Conservation (phyloP, 92 coral and sea anemone species). For the Epizoanthus scotinus region DNA sequence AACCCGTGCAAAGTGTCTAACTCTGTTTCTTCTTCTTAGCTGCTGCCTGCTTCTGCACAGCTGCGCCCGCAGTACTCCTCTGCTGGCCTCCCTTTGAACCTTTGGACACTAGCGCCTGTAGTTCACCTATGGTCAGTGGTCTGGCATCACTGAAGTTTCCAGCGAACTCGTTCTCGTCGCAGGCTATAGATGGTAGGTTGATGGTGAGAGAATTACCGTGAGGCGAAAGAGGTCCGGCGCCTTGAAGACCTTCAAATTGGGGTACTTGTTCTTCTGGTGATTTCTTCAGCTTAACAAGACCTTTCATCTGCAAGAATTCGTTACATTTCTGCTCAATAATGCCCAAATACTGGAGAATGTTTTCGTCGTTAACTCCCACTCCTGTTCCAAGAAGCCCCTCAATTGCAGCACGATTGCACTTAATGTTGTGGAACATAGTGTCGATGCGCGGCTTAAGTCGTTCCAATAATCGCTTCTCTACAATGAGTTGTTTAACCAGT, state of each 20-base stretch:
- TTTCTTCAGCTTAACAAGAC: conserved; percentile 65
- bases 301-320: conserved; percentile 71
- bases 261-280: conserved; percentile 53
- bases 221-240: conserved; percentile 78
- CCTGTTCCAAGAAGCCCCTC: conserved; percentile 89
- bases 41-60: conserved; percentile 5
- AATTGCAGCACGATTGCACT: conserved; percentile 84
- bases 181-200: conserved; percentile 72
- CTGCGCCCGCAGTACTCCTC: conserved; percentile 50
- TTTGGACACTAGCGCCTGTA: conserved; percentile 65
- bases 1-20: not conserved
- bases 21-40: conserved; percentile 1
- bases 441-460: conserved; percentile 83
- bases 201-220: conserved; percentile 60
- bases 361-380: conserved; percentile 78
- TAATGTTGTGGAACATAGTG: conserved; percentile 61
- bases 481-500: conserved; percentile 54
- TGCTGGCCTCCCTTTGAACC: conserved; percentile 52
- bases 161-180: conserved; percentile 49
- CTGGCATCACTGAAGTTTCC: conserved; percentile 47
- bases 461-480: conserved; percentile 62
- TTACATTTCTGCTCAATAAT: conserved; percentile 94
- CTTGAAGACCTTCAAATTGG: conserved; percentile 68
- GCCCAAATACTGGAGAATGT: conserved; percentile 85
- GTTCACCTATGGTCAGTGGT: conserved; percentile 85